A percentile compares a stretch with the other conserved stretches of the same genome.
These are phyloP conservation scores for Rhodinocichla rosea DNA, from an alignment of 2,113 vertebrate genomes.

Conservation along the genomic window DNA sequence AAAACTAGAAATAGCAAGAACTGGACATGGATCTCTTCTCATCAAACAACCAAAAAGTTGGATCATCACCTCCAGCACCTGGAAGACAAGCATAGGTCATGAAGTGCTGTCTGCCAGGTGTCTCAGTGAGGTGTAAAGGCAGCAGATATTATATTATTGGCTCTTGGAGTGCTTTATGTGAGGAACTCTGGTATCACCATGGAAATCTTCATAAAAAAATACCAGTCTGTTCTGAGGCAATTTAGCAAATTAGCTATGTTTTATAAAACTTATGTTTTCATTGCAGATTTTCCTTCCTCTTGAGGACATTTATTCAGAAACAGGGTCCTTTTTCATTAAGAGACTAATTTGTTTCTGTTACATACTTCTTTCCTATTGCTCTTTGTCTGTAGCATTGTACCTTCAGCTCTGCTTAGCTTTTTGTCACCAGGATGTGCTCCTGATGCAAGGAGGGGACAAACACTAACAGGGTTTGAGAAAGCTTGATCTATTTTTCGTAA, in stretches of 20 bases:
- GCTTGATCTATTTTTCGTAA: neutral
- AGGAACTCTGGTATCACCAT: neutral
- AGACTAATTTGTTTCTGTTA: neutral
- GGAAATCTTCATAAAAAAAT: neutral
- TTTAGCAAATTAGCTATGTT: constrained; percentile 22
- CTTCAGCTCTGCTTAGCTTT: neutral
- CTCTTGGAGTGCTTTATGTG: neutral
- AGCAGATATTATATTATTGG: neutral
- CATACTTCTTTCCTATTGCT: neutral
- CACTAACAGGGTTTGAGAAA: neutral
- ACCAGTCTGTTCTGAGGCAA: neutral
- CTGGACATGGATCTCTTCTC: neutral
- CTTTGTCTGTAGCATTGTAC: neutral
- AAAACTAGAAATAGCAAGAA: constrained; percentile 21
- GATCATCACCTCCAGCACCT: neutral
- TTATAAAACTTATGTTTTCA: neutral
- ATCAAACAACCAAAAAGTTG: neutral
- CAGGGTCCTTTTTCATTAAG: neutral
- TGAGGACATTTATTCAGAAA: neutral
- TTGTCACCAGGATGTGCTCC: neutral
- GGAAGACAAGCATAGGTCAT: neutral
- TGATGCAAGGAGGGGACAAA: neutral
- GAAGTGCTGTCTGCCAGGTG: neutral
- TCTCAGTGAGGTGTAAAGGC: neutral
- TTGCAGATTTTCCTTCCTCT: neutral